Evolutionary conservation across 2,888 invertebrate genomes (phyloP).

Genomic region (Rhaphigaster nebulosa): DNA sequence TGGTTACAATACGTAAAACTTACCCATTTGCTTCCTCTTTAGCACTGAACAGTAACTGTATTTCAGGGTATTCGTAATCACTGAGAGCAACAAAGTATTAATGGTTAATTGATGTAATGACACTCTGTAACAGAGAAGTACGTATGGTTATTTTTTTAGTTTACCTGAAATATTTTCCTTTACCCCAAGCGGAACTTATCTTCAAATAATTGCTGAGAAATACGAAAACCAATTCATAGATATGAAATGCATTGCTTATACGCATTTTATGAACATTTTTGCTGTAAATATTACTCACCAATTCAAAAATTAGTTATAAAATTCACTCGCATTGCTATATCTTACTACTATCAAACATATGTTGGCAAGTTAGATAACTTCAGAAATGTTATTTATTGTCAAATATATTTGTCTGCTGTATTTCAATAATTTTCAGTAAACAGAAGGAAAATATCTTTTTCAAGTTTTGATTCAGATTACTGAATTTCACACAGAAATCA

Average conservation of each 20-base stretch:
- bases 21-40: constrained; percentile 31
- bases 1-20: neutral
- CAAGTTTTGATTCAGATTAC: neutral
- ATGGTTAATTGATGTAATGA: neutral
- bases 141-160: neutral
- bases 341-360: constrained; percentile 35
- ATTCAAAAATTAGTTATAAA: neutral
- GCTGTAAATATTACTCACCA: constrained; percentile 18
- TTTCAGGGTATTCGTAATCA: constrained; percentile 52
- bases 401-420: neutral
- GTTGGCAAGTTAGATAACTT: neutral
- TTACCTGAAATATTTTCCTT: constrained; percentile 49
- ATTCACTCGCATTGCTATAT: neutral
- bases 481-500: neutral
- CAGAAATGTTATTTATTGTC: neutral
- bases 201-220: constrained; percentile 5
- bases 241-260: constrained; percentile 15
- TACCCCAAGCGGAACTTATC: constrained; percentile 1
- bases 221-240: neutral
- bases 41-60: constrained; percentile 19
- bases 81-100: constrained; percentile 39
- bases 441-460: too few relatives aligned
- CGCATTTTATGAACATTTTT: constrained; percentile 46
- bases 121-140: constrained; percentile 4
- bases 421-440: neutral